Conservation (phyloP, 2,113 vertebrate species). For the Tinamus guttatus region DNA sequence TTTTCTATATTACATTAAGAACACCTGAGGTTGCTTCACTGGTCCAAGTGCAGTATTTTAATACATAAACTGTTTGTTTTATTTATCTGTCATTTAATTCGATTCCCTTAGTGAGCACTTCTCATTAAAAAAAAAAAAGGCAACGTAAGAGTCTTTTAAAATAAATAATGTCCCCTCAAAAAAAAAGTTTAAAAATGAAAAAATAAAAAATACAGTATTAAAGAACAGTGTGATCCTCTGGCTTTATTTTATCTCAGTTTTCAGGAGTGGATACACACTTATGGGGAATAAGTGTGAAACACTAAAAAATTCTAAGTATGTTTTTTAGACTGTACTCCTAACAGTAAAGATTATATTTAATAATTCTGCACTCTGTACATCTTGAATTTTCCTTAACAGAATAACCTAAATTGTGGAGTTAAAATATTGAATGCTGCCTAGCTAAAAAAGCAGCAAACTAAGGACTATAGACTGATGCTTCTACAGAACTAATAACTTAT, state of each 20-base stretch:
- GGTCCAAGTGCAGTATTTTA: slow-evolving; percentile 68
- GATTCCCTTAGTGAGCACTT: slow-evolving; percentile 57
- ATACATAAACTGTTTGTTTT: slow-evolving; percentile 49
- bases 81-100: slow-evolving; percentile 36
- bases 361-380: slow-evolving; percentile 24
- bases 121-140: slow-evolving; percentile 54
- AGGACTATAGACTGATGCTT: slow-evolving; percentile 50
- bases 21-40: slow-evolving; percentile 56
- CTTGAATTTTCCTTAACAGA: slow-evolving; percentile 23
- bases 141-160: neutral
- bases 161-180: slow-evolving; percentile 22
- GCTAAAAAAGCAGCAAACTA: slow-evolving; percentile 65
- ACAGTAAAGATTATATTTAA: slow-evolving; percentile 7
- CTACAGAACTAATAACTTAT: slow-evolving; percentile 12
- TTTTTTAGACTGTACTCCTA: too few relatives aligned
- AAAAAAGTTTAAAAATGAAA: slow-evolving; percentile 1
- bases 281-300: neutral
- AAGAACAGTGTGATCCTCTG: slow-evolving; percentile 21
- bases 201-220: neutral
- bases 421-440: slow-evolving; percentile 23
- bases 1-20: slow-evolving; percentile 41
- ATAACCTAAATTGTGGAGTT: slow-evolving; percentile 27
- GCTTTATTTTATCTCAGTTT: neutral
- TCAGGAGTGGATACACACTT: slow-evolving; percentile 3
- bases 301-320: neutral